Base-by-base conservation (phyloP, 2,113 vertebrate species). In the Pimephales promelas region DNA sequence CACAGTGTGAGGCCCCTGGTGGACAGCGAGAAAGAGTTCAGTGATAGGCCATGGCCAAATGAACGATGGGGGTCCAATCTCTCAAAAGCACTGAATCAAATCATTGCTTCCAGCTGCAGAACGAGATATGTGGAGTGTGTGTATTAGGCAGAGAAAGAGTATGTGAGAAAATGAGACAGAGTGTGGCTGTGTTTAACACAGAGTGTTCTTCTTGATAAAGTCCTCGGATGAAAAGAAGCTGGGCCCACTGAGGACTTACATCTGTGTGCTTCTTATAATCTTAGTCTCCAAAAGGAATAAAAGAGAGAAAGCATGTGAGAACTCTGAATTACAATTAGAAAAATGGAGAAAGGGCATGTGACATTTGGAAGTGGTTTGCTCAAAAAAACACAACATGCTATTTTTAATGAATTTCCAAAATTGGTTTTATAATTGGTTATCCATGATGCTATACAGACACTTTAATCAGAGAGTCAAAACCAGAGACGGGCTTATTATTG, bases 311-410 rank as follows among this genome's bases (percentile, higher is more conserved):
- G 22, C 7, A 4, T 31, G 18, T 83, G 66, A n/a, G 56, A 84
- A 80, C 84, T 87, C 86, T 83, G 84, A 86, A 83, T 78, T n/a
- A 47, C 47, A 72, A 82, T 83, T 84, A 45, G 68, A 77, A 40
- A 86, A 90, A 68, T 43, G 31, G 22, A 31, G 18, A 79, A 59
- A 22, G 20, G 57, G 88, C 78, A 89, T 87, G 85, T 92, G 91
- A 91, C 91, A 92, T 92, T 93, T 92, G 83, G 88, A 89, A 85
- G 84, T 90, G 86, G 75, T 83, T 86, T n/a, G n/a, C n/a, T n/a
- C n/a, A n/a, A n/a, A 43, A 57, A 43, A 59, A 26, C 2, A 43
- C 57, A 20, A 54, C 52, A 54, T 1, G 5, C 57, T n/a, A 59
- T 24, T n/a, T 10, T 24, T 22, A 36, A 22, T 68, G 9, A 40